A percentile compares a stretch with the other conserved stretches of the same genome.
Conservation (phyloP, 2,888 invertebrate species). For the Drosophila sordidula region DNA sequence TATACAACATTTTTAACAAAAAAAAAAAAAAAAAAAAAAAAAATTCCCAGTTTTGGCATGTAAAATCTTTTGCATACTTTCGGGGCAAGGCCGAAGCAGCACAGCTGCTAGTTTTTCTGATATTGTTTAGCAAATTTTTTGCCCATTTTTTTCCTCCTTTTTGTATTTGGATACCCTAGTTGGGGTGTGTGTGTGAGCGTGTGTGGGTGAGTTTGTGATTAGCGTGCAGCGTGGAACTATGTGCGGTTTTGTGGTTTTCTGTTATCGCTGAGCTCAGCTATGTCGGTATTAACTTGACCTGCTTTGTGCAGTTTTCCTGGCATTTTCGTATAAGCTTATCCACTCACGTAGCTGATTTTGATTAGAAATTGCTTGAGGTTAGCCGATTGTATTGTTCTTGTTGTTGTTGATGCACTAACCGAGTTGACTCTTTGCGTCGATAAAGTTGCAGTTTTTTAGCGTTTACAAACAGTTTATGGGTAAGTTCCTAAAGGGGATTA, state of each 20-base stretch:
- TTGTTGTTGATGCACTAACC: slow-evolving; percentile 2
- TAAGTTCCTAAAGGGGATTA: slow-evolving; percentile 10
- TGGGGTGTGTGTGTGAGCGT: slow-evolving; percentile 1
- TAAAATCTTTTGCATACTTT: slow-evolving; percentile 63
- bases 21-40: too few species aligned
- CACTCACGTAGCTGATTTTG: slow-evolving; percentile 51
- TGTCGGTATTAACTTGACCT: slow-evolving; percentile 67
- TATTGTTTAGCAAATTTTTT: slow-evolving; percentile 29
- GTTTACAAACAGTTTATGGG: slow-evolving; percentile 3
- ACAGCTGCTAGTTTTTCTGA: slow-evolving; percentile 25
- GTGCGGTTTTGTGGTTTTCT: slow-evolving; percentile 59
- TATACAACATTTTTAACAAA: too few species aligned
- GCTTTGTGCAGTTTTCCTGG: slow-evolving; percentile 58
- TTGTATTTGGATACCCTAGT: slow-evolving; percentile 1
- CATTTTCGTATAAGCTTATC: slow-evolving; percentile 48
- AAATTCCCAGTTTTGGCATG: slow-evolving; percentile 42
- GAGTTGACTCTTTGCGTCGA: slow-evolving; percentile 14
- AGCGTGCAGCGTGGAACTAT: slow-evolving; percentile 47
- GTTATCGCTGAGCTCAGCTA: slow-evolving; percentile 56
- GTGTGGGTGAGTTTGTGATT: slow-evolving; percentile 27
- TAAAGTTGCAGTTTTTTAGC: slow-evolving; percentile 1
- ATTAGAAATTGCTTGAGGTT: slow-evolving; percentile 65
- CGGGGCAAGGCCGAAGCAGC: slow-evolving; percentile 5
- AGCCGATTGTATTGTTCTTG: slow-evolving; percentile 14
- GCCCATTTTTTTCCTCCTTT: slow-evolving; percentile 4